Evolutionary conservation across 2,113 vertebrate species (phyloP).

Genomic region (Oenanthe oenanthe): DNA sequence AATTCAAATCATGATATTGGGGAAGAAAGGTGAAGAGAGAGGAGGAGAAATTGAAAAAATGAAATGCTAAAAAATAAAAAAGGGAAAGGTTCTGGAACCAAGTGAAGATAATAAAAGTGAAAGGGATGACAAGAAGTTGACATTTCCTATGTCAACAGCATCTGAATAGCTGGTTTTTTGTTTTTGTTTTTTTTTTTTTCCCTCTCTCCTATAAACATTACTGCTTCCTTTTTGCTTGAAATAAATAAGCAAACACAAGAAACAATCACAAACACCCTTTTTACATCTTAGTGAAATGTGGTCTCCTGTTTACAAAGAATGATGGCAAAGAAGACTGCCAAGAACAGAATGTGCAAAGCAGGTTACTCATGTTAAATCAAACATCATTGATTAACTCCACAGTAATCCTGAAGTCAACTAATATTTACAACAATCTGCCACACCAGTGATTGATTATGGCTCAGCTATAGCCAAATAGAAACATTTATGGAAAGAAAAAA

Average conservation of each 20-base stretch:
- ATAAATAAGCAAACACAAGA: not conserved
- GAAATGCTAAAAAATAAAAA: no score
- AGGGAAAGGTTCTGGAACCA: no score
- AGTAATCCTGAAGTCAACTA: not conserved
- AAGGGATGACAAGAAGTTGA: no score
- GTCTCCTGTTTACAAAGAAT: not conserved
- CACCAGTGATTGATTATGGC: not conserved
- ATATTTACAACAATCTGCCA: not conserved
- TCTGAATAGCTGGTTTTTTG: not conserved
- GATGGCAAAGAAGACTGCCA: not conserved
- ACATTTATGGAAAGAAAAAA: not conserved
- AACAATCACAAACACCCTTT: accelerated
- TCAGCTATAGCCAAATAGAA: not conserved
- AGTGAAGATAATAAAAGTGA: no score
- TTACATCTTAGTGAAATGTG: not conserved
- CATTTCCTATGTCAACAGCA: not conserved
- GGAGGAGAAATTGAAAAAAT: no score
- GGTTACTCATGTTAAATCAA: not conserved
- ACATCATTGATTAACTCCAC: not conserved
- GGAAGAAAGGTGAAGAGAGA: not conserved
- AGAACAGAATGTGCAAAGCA: not conserved
- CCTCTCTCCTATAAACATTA: accelerated
- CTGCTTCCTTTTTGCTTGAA: not conserved
- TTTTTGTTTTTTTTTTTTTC: not conserved
- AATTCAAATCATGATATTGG: not conserved